Evolutionary conservation across 2,888 invertebrate species (phyloP), one percentile per base, ranked within the genome.

Genomic region (Masnerella sp.): DNA sequence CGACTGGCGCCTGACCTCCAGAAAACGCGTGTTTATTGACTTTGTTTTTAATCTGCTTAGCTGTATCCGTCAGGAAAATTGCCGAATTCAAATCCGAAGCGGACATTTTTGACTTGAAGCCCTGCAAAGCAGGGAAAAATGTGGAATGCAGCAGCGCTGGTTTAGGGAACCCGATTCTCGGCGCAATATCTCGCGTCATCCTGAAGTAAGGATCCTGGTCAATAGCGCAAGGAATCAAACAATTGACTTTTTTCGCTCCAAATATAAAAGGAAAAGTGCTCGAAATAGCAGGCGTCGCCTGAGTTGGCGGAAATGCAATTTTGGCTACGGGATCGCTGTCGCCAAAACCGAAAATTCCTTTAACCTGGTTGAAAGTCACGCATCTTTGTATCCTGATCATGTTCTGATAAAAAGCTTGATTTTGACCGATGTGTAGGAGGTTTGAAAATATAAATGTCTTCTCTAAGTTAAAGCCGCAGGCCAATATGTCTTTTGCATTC

Each of bases 171-270:
- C 96, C 94, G 9, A 99, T 89, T 8, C 94, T 91, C 0, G 98
- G 97, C 0, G 98, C 97, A n/a, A 98, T 98, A 89, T 99, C 99
- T 56, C 99, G 91, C 0, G 97, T 95, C 98, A 99, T 98, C 25
- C 99, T 92, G 89, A 99, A 99, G 88, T 99, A 99, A 0, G 99
- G 99, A 89, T 99, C 99, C 91, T 99, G 99, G 90, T 99, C 99
- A 78, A 99, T 99, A 5, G 98, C 99, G 88, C 99, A 99, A 0
- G 99, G 99, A 75, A 99, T 97, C 2, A 97, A 90, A 82, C 94
- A 94, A 2, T 92, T 93, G 43, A 97, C 90, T 81, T 93, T 93
- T 82, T 92, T 92, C 51, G 91, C 89, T 0, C 92, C 93, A 87
- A 99, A 99, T 83, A 98, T 96, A 72, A 94, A 92, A 0, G 98